Conservation (phyloP, 2,797 vertebrate species). For the Epinephelus awoara region DNA sequence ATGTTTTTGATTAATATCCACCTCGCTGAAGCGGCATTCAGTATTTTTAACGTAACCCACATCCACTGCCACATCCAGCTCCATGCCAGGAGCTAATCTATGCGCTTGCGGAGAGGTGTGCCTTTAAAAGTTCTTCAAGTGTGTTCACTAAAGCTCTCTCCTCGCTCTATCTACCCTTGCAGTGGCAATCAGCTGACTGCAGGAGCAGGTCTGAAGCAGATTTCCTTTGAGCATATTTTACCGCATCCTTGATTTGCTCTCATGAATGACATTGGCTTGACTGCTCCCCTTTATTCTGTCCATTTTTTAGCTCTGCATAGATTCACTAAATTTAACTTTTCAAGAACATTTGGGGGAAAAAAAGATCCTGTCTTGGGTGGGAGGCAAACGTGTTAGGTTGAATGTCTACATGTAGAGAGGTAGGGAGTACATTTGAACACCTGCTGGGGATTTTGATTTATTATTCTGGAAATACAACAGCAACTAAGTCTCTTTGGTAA, state of each 20-base stretch:
- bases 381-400: constrained; percentile 4
- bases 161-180: constrained; percentile 36
- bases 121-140: constrained; percentile 59
- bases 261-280: constrained; percentile 16
- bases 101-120: constrained; percentile 11
- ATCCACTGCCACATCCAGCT: background rate
- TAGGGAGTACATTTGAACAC: constrained; percentile 4
- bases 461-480: constrained; percentile 31
- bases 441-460: constrained; percentile 20
- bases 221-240: constrained; percentile 56
- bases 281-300: background rate
- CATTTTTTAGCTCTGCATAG: constrained; percentile 21
- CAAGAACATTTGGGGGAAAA: background rate
- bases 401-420: constrained; percentile 11
- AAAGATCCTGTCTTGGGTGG: background rate
- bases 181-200: constrained; percentile 63
- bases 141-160: constrained; percentile 58
- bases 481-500: constrained; percentile 30
- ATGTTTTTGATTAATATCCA: constrained; percentile 3
- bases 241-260: constrained; percentile 37
- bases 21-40: constrained; percentile 1
- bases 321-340: constrained; percentile 20
- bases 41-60: constrained; percentile 12
- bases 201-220: constrained; percentile 48
- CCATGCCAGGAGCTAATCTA: constrained; percentile 29